phyloP scores from a whole-genome alignment of 2,797 vertebrate species.

The Toxotes lorentzi region DNA sequence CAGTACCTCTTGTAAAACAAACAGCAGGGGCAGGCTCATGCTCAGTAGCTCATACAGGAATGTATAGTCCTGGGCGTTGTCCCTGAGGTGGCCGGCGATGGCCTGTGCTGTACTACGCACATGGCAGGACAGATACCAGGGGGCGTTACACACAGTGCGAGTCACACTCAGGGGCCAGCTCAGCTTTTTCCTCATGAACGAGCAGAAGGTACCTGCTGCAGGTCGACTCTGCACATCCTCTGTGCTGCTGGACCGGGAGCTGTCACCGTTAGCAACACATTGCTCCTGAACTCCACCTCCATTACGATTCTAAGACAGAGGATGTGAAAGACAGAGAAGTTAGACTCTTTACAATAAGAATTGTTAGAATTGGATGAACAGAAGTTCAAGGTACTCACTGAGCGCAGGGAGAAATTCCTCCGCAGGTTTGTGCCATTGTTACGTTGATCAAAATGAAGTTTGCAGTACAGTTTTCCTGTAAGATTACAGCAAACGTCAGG shows the following conservation, averaged over 20 bases:
- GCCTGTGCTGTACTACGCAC: slow-evolving; percentile 84
- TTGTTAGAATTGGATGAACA: background rate
- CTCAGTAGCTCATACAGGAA: slow-evolving; percentile 95
- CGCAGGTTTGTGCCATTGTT: slow-evolving; percentile 87
- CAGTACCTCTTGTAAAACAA: slow-evolving; percentile 90
- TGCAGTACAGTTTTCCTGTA: slow-evolving; percentile 96
- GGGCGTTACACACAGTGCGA: slow-evolving; percentile 87
- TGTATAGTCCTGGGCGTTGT: slow-evolving; percentile 91
- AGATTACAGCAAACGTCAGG: slow-evolving; percentile 50
- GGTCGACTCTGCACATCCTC: slow-evolving; percentile 78
- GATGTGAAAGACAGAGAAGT: background rate
- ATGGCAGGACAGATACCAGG: slow-evolving; percentile 86
- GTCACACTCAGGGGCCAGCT: slow-evolving; percentile 90
- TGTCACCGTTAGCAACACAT: slow-evolving; percentile 67
- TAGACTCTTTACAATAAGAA: background rate
- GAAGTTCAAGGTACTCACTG: slow-evolving; percentile 71
- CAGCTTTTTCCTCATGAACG: slow-evolving; percentile 88
- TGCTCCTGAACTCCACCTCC: slow-evolving; percentile 72
- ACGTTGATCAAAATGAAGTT: slow-evolving; percentile 92
- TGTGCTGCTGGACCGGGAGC: slow-evolving; percentile 66
- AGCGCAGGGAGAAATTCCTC: slow-evolving; percentile 83
- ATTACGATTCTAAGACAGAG: slow-evolving; percentile 76
- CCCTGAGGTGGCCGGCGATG: slow-evolving; percentile 87
- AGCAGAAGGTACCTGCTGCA: slow-evolving; percentile 93
- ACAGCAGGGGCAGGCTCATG: slow-evolving; percentile 92